Base-by-base conservation (phyloP, 2,113 vertebrate genomes). In the Urocitellus parryii region DNA sequence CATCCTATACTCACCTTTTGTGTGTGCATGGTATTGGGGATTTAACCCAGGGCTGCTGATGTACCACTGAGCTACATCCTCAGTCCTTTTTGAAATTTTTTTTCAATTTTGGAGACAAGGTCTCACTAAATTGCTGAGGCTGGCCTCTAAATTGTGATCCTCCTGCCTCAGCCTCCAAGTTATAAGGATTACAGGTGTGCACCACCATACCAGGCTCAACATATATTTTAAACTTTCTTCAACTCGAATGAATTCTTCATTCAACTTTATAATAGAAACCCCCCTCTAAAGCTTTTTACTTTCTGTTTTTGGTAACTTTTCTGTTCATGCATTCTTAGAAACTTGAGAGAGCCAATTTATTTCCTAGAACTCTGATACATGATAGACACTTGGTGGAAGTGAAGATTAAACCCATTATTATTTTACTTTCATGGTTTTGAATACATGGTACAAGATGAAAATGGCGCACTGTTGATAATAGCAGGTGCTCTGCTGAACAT, bases 401-500 rank as follows among this genome's bases (percentile, higher is more conserved):
- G 82, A 88, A 72, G 78, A 65, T 14, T 61, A 70, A 58, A 42
- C 17, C 37, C 56, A 42, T 22, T 78, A 29, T n/a, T 65, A 74
- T 51, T 95, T 82, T 42, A n/a, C 68, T 56, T 61, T 45, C 14
- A 22, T 77, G 65, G 29, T 74, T 87, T 67, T 82, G 10, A 63
- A 24, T 63, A 25, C 24, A 10, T 27, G 24, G 61, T 27, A 27
- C 12, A 29, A 65, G 27, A 39, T 2, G 1, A 39, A 20, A 5
- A 53, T 0, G 9, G 5, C 0, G 0, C 13, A 24, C 3, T 16
- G 65, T 12, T 0, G 58, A 53, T 22, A 61, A 58, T 12, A 4
- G 32, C 25, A 48, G 37, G n/a, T 37, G 3, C 27, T 45, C 58
- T 14, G 34, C 58, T 42, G 37, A 42, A 51, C n/a, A 3, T 27